Evolutionary conservation across 2,888 invertebrate genomes (phyloP), one percentile per base, ranked within the genome.

Genomic region (Leistus spinibarbis): DNA sequence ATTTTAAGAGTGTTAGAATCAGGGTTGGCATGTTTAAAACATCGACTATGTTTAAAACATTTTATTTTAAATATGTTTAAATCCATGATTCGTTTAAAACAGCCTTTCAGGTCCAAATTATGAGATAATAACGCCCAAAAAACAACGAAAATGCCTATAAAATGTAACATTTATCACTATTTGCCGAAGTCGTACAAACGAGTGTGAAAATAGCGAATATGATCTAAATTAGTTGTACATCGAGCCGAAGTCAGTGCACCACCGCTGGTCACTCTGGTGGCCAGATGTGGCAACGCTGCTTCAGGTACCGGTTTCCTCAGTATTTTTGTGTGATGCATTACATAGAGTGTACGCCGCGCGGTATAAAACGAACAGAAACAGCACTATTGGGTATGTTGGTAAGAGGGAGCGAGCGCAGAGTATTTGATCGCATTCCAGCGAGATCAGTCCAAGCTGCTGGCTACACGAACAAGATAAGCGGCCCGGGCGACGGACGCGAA

Each of bases 221-320:
- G 60, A 60, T 60, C 60, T 60, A 60, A 19, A 60, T 60, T 60
- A 16, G 54, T 54, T 54, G 17, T 54, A 54, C n/a, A 60, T 60
- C 60, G 22, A 19, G 20, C 20, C 40, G 20, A 60, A 60, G 60
- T 60, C 60, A 60, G 60, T 60, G 60, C 60, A 19, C 19, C 19
- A 17, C 54, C 69, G 69, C 24, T 63, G 71, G 71, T 71, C 71
- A 71, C 53, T 54, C 63, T 53, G 54, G 54, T 20, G 17, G n/a
- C 64, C 16, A 27, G 64, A 64, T 23, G n/a, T 76, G 76, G 72
- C 76, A 76, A 76, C 76, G 40, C 63, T 22, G 76, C 67, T 23
- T 53, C 64, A 57, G 71, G 76, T 76, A 76, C 76, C 76, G 76
- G 76, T 76, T 76, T 71, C 40, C 40, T 10, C 10, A 40, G 24